Conservation (phyloP, 2,113 vertebrate genomes). For the Phalacrocorax aristotelis region DNA sequence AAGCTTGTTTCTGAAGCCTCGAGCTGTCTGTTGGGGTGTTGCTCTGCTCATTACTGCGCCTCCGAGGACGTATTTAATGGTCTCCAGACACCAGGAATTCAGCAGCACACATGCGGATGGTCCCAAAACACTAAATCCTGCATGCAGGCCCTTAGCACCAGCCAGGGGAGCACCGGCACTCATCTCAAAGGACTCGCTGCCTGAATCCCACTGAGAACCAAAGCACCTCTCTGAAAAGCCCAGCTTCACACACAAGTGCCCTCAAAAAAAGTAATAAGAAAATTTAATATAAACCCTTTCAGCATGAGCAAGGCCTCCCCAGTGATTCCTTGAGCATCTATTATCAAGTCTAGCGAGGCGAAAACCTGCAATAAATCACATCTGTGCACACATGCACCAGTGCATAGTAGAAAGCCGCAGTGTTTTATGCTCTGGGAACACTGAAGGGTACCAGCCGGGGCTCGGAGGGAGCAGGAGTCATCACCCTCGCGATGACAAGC, state of each 20-base stretch:
- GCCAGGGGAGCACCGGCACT: neutral
- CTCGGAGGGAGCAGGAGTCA: neutral
- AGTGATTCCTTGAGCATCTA: neutral
- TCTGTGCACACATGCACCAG: neutral
- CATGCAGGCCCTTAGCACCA: fast-evolving
- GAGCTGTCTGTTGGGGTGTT: fast-evolving
- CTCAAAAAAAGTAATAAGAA: neutral
- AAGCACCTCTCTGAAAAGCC: neutral
- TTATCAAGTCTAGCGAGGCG: neutral
- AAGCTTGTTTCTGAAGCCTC: neutral
- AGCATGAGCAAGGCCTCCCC: neutral
- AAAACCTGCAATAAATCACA: neutral
- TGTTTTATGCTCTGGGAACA: neutral
- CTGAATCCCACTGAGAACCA: neutral
- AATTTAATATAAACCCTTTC: neutral
- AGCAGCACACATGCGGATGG: fast-evolving
- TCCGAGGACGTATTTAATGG: neutral
- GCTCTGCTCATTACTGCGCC: neutral
- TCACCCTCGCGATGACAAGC: fast-evolving
- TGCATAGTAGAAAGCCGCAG: fast-evolving
- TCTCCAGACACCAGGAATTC: neutral
- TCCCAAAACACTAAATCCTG: neutral
- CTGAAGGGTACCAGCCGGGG: neutral
- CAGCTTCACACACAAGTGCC: neutral
- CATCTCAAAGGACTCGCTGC: neutral